Conservation (phyloP, 2,113 vertebrate genomes). For the Pollimyrus isidori region DNA sequence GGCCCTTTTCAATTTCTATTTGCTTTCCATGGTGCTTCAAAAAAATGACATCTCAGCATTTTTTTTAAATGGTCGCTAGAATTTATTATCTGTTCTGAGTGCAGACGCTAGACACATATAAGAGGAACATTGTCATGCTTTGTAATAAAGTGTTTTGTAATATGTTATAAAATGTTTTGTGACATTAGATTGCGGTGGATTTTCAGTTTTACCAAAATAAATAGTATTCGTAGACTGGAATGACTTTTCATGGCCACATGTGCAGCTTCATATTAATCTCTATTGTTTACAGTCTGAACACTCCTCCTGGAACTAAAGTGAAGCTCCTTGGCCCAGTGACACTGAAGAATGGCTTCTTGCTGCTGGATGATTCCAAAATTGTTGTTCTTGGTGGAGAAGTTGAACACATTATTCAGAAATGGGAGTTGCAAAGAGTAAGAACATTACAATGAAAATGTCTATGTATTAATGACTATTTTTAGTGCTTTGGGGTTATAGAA, state of each 20-base stretch:
- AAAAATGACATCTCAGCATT: background rate
- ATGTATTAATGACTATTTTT: background rate
- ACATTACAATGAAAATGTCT: slow-evolving; percentile 12
- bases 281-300: slow-evolving; percentile 58
- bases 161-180: background rate
- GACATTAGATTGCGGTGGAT: background rate
- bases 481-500: background rate
- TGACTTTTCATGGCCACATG: background rate
- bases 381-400: slow-evolving; percentile 89
- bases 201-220: background rate
- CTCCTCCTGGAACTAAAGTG: slow-evolving; percentile 92
- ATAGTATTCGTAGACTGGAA: background rate
- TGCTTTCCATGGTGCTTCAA: background rate
- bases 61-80: background rate
- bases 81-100: background rate
- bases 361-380: slow-evolving; percentile 85
- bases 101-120: background rate
- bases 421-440: slow-evolving; percentile 94
- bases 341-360: slow-evolving; percentile 84
- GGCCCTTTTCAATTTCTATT: background rate
- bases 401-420: slow-evolving; percentile 94
- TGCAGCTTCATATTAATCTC: slow-evolving; percentile 6
- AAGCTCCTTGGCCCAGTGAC: slow-evolving; percentile 79
- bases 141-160: background rate
- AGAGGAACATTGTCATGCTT: background rate